Evolutionary conservation across 2,113 vertebrate species (phyloP).

Genomic region (Corythaixoides concolor): DNA sequence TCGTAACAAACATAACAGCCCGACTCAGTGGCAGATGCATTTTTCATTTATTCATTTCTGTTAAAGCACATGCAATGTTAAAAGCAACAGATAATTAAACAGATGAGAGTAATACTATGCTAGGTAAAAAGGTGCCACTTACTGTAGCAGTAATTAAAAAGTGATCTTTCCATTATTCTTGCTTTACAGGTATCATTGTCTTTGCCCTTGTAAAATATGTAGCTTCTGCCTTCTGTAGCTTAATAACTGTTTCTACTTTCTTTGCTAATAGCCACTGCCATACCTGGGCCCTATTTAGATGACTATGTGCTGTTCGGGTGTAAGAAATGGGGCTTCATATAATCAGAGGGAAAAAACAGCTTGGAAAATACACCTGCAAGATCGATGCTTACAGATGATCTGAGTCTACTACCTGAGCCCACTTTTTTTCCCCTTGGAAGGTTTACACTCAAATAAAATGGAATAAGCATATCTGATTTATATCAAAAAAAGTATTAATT

Average conservation of each 20-base stretch:
- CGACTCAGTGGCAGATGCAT: not conserved
- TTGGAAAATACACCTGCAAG: not conserved
- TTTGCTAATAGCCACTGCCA: not conserved
- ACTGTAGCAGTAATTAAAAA: not conserved
- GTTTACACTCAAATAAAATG: not conserved
- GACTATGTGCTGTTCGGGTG: not conserved
- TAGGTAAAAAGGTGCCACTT: not conserved
- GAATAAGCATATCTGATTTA: not conserved
- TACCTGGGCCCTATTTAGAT: not conserved
- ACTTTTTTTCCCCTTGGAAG: not conserved
- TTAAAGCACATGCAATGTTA: not conserved
- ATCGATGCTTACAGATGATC: not conserved
- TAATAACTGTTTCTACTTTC: not conserved
- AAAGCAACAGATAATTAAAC: not conserved
- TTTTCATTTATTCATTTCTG: not conserved
- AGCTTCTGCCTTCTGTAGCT: not conserved
- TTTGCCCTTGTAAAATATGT: not conserved
- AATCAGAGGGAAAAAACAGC: not conserved
- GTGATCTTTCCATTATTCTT: not conserved
- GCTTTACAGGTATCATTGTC: not conserved
- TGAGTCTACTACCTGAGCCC: not conserved
- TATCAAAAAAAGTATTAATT: not conserved
- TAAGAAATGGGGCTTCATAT: not conserved
- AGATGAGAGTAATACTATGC: not conserved
- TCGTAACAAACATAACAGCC: not conserved